Conservation (phyloP, 2,113 vertebrate genomes). For the Labrus mixtus region DNA sequence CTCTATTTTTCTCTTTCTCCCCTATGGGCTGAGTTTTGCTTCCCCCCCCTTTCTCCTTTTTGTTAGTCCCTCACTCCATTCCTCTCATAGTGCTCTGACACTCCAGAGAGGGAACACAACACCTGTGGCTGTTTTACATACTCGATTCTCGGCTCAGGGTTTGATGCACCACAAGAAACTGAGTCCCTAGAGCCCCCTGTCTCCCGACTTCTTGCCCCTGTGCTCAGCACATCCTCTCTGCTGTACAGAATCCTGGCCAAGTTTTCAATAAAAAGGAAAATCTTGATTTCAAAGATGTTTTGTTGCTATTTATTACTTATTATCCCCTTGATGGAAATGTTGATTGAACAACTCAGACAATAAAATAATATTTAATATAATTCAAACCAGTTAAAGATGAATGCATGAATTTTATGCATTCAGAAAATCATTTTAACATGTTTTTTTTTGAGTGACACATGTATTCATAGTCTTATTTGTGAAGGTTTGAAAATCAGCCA, state of each 20-base stretch:
- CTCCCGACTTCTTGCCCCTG: slow-evolving; percentile 65
- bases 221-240: slow-evolving; percentile 76
- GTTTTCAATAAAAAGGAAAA: slow-evolving; percentile 86
- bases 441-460: background rate
- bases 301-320: slow-evolving; percentile 45
- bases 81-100: slow-evolving; percentile 63
- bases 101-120: slow-evolving; percentile 63
- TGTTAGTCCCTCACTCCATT: slow-evolving; percentile 68
- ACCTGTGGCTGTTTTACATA: slow-evolving; percentile 67
- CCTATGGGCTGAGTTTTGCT: slow-evolving; percentile 70
- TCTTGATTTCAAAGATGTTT: slow-evolving; percentile 73
- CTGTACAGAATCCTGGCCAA: slow-evolving; percentile 85
- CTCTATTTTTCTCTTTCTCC: slow-evolving; percentile 82
- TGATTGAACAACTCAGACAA: background rate
- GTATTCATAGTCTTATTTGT: background rate
- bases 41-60: slow-evolving; percentile 47
- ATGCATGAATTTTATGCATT: background rate
- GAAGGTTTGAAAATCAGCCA: background rate
- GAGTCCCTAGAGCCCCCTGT: slow-evolving; percentile 62
- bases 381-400: background rate
- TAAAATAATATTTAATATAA: background rate
- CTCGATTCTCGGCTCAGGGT: slow-evolving; percentile 76
- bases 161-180: slow-evolving; percentile 73
- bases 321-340: background rate
- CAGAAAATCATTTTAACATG: background rate